Percentiles rank a stretch among this genome's conserved stretches.
Evolutionary conservation across 2,113 vertebrate species (phyloP).

Genomic region (Toxostoma redivivum): DNA sequence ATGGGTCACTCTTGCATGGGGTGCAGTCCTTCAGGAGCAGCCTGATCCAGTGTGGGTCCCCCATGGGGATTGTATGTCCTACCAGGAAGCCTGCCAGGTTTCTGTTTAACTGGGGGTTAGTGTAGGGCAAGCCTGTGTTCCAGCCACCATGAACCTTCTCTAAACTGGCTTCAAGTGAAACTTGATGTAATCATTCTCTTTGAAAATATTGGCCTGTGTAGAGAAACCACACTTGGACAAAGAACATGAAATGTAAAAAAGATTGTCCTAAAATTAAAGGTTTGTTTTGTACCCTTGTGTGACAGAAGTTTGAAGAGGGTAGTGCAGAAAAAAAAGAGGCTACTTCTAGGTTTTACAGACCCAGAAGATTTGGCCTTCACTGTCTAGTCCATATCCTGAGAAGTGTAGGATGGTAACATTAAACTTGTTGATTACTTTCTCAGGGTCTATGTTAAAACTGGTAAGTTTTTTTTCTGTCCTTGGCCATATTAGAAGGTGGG

Average conservation of each 20-base stretch:
- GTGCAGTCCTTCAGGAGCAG: neutral
- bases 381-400: neutral
- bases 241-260: neutral
- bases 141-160: neutral
- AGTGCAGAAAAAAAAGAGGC: neutral
- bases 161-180: neutral
- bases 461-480: neutral
- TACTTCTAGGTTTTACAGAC: neutral
- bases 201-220: neutral
- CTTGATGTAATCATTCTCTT: neutral
- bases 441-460: neutral
- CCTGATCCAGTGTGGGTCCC: no score
- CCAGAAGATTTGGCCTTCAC: neutral
- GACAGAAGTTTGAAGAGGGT: neutral
- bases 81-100: accelerated
- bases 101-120: neutral
- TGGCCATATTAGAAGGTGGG: neutral
- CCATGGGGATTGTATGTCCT: neutral
- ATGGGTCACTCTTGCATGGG: accelerated
- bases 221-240: neutral
- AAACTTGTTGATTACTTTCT: neutral
- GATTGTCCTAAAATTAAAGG: neutral
- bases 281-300: neutral
- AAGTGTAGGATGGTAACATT: neutral
- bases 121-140: neutral